Base-by-base conservation (phyloP, 2,888 invertebrate species). In the Antitype chi region DNA sequence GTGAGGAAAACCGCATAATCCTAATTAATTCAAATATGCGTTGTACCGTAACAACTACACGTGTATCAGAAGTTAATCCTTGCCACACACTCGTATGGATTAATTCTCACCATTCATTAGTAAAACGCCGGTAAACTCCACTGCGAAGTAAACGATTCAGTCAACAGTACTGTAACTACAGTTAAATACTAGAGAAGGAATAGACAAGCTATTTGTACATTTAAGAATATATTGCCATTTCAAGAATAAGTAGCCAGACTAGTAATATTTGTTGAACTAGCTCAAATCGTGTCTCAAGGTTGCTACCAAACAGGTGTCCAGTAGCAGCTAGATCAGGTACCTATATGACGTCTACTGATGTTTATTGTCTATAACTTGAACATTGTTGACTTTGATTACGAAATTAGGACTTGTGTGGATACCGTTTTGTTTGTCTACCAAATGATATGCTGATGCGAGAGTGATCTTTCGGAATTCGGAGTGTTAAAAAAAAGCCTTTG, bases 1-100 rank as follows among this genome's bases (percentile, higher is more conserved):
- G 55, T 66, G 17, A 81, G 72, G 70, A 76, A 85, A 82, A 81
- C 59, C 49, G 1, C 67, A 81, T 57, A 52, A 15, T 53, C 57
- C 32, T 63, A 62, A 82, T 73, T 60, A 66, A 63, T 72, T 59
- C 66, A 62, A 80, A 84, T 5, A 72, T 85, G 67, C 15, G 23
- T 20, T 63, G 38, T 53, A 52, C 6, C 25, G 15, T 57, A 49
- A 69, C 52, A 52, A 57, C 20, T 28, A 63, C 57, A 76, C 52
- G 49, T 73, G 53, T n/a, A 23, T 23, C 15, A 47, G 32, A 64
- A 59, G 23, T 59, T 20, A 71, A 76, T 69, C 53, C 52, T 62
- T 57, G 52, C 43, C 25, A 63, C 47, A 60, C 43, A 69, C n/a
- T 52, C 49, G 43, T 32, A 49, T 74, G 43, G 13, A 43, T 38